Conservation (phyloP, 2,113 vertebrate species). For the Cyprinodon brontotheroides region DNA sequence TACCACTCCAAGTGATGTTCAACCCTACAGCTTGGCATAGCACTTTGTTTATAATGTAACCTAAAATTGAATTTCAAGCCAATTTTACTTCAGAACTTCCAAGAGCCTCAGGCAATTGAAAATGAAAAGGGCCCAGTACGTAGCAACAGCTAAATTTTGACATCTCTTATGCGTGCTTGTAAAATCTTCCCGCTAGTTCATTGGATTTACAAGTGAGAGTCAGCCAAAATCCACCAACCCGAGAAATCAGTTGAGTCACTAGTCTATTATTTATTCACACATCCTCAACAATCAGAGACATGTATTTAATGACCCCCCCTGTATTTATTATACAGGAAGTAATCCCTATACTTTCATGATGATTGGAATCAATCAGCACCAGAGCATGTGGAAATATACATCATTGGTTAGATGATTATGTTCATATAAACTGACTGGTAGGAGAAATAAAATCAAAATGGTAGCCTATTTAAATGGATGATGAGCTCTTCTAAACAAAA, state of each 20-base stretch:
- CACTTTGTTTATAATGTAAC: slow-evolving; percentile 19
- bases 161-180: not conserved
- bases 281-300: not conserved
- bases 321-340: not conserved
- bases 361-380: not conserved
- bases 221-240: not conserved
- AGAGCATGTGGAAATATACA: not conserved
- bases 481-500: not conserved
- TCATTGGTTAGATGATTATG: not conserved
- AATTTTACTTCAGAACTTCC: not conserved
- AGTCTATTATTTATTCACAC: not conserved
- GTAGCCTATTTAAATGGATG: not conserved
- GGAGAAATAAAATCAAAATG: not conserved
- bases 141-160: slow-evolving; percentile 2
- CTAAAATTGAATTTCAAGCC: slow-evolving; percentile 14
- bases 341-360: too few species aligned
- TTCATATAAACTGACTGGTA: not conserved
- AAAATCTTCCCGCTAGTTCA: not conserved
- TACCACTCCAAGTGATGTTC: slow-evolving; percentile 22
- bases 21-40: slow-evolving; percentile 15
- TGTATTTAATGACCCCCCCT: not conserved
- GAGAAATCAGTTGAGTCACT: not conserved
- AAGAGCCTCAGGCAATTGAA: not conserved
- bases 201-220: not conserved
- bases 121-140: slow-evolving; percentile 1